Conservation (phyloP, 2,113 vertebrate species). For the Promerops cafer region DNA sequence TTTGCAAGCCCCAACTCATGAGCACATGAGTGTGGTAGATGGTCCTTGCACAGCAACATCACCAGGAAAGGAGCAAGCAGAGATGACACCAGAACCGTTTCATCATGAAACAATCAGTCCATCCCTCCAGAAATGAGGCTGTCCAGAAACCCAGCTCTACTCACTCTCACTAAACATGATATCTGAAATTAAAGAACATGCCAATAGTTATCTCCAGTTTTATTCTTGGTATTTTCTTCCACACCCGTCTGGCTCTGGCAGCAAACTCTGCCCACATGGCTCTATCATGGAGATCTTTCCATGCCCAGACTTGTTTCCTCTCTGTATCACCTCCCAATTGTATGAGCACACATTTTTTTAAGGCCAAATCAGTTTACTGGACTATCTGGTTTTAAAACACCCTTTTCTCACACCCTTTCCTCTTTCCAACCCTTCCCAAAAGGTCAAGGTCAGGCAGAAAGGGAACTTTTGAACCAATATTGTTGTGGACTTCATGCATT, state of each 20-base stretch:
- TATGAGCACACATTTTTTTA: neutral
- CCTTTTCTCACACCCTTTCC: conserved; percentile 7
- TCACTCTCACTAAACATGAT: neutral
- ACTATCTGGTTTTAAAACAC: neutral
- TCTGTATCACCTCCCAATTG: neutral
- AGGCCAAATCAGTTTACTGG: neutral
- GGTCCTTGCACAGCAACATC: neutral
- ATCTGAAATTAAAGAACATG: neutral
- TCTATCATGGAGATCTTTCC: neutral
- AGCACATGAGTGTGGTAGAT: neutral
- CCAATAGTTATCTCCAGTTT: neutral
- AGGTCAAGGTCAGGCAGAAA: conserved; percentile 17
- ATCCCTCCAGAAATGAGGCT: neutral
- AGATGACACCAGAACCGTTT: neutral
- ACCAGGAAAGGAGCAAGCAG: neutral
- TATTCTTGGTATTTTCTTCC: neutral
- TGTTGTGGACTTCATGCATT: conserved; percentile 6
- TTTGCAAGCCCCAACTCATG: neutral
- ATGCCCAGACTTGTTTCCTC: neutral
- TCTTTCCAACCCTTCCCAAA: neutral
- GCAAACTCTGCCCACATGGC: neutral
- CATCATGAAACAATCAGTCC: neutral
- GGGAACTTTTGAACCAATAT: conserved; percentile 17
- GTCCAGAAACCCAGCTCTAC: neutral
- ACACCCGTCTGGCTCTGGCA: neutral